These are phyloP conservation scores for Petrosia ficiformis DNA, from an alignment of 37 sponge, comb jelly and placozoan species.

Conservation along the genomic window DNA sequence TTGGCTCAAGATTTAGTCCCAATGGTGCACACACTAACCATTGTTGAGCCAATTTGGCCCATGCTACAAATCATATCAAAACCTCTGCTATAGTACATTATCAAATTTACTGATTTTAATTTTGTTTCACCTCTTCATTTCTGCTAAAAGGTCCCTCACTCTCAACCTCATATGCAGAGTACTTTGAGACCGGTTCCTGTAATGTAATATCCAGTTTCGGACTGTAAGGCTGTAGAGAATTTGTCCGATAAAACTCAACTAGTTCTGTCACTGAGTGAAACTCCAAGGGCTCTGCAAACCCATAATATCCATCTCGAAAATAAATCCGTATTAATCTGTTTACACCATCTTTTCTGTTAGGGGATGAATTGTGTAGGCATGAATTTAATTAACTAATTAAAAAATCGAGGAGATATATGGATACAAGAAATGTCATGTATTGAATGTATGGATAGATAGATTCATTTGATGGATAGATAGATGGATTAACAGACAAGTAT, in stretches of 20 bases:
- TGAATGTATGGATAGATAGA: no score
- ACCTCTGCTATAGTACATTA: no score
- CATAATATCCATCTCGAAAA: constrained; percentile 64
- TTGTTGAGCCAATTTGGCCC: no score
- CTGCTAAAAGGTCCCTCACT: no score
- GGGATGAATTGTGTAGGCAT: neutral
- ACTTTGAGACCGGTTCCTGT: constrained; percentile 44
- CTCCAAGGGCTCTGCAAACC: constrained; percentile 86
- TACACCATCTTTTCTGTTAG: constrained; percentile 72
- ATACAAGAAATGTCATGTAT: neutral
- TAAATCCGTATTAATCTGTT: constrained; percentile 83
- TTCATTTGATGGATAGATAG: no score
- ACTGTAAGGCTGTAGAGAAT: constrained; percentile 78
- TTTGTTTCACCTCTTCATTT: no score
- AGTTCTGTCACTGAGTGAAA: constrained; percentile 72
- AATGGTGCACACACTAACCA: no score
- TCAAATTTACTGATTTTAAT: no score
- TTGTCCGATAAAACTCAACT: constrained; percentile 48
- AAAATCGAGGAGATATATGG: neutral
- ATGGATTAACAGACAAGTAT: no score
- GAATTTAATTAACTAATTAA: neutral
- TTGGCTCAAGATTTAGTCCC: no score
- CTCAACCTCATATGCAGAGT: neutral
- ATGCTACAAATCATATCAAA: no score
- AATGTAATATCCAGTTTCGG: constrained; percentile 81